Evolutionary conservation across 2,113 vertebrate species (phyloP), one percentile per base, ranked within the genome.

Genomic region (Alethe castanea): DNA sequence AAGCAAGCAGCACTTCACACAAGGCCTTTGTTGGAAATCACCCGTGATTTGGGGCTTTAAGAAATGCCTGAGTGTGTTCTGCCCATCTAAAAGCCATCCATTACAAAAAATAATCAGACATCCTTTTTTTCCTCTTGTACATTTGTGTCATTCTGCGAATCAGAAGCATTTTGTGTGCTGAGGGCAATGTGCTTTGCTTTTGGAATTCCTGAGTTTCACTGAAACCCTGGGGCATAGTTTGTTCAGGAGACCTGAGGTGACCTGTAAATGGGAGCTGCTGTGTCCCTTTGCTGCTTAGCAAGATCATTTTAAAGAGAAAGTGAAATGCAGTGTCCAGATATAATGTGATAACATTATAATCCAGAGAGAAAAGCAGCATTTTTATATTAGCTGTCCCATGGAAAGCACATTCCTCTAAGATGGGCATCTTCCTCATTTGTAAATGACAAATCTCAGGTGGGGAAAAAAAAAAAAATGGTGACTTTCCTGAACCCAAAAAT

Each of bases 171-270:
- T 88, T 90, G 61, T 95, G 82, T 38, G n/a, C 96, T 67, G 12
- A 81, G 94, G 92, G 90, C 90, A 79, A 84, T 88, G 93, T 87
- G 90, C 95, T 96, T 86, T 88, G 91, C 95, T 96, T 92, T 95
- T 59, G 92, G 92, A 94, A 94, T 93, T 94, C 85, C 82, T 86
- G 80, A 95, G 60, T 86, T 93, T 74, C 53, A 22, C 79, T 60
- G 10, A 92, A 94, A 79, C 82, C 95, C 82, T 5, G 6, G 93
- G 82, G 94, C 82, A n/a, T 1, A n/a, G 83, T 78, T 88, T 35
- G 76, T 76, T 90, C 76, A 45, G 88, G 90, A 93, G 95, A 93
- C 96, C 96, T 88, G 95, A 96, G 88, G 67, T 97, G 95, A 97
- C 96, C 96, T 95, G 86, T 42, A 31, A 53, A 9, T 60, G 81